Conservation (phyloP, 2,113 vertebrate genomes). For the Ptilorrhoa leucosticta region DNA sequence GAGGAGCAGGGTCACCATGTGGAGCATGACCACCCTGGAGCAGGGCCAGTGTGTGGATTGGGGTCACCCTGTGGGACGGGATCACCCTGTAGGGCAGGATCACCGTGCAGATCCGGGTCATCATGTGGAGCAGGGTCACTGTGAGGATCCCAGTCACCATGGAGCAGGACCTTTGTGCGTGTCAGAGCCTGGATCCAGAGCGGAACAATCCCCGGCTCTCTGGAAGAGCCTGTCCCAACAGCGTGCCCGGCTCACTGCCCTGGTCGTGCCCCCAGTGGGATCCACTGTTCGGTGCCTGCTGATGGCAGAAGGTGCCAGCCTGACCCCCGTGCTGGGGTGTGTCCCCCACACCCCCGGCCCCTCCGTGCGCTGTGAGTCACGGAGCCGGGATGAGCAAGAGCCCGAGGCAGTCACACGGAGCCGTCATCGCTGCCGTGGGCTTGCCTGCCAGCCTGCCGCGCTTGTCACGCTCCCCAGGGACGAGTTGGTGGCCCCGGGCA, state of each 20-base stretch:
- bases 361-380: not conserved
- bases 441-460: not conserved
- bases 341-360: not conserved
- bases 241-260: rapidly evolving
- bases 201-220: not conserved
- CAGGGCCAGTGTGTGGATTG: too few species aligned
- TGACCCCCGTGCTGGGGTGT: not conserved
- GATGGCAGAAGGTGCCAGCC: not conserved
- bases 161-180: not conserved
- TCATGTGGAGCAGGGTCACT: not conserved
- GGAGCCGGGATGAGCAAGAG: not conserved
- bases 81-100: not conserved
- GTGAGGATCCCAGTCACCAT: not conserved
- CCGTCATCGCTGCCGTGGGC: not conserved
- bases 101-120: not conserved
- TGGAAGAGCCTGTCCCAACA: not conserved
- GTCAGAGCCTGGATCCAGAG: not conserved
- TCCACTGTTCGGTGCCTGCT: rapidly evolving
- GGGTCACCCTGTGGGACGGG: not conserved
- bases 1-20: not conserved
- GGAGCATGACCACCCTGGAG: not conserved
- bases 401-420: not conserved
- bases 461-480: not conserved
- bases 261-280: not conserved
- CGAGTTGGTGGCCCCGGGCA: not conserved